Percentiles rank a stretch among this genome's conserved stretches.
Evolutionary conservation across 2,113 vertebrate species (phyloP).

Genomic region (Phainopepla nitens): DNA sequence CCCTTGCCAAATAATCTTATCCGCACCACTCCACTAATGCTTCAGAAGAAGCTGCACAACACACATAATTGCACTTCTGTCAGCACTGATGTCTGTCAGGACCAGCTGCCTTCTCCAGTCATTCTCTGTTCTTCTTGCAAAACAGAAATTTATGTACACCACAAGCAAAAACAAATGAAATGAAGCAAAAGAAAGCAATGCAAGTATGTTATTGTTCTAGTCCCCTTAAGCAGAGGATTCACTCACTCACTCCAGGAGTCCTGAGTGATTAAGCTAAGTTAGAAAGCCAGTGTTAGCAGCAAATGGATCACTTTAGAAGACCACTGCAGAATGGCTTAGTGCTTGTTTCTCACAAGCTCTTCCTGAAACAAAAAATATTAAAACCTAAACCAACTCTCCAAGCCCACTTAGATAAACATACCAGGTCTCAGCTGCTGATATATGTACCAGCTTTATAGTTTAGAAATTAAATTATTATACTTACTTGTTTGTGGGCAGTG

Average conservation of each 20-base stretch:
- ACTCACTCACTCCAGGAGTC: not conserved
- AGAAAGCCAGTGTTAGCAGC: not conserved
- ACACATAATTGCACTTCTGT: not conserved
- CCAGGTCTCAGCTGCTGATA: not conserved
- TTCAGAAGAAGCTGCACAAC: not conserved
- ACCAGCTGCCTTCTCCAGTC: not conserved
- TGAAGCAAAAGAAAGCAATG: not conserved
- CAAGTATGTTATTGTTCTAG: not conserved
- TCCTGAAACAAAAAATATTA: not conserved
- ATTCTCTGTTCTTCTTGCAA: not conserved
- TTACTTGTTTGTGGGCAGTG: constrained; percentile 26
- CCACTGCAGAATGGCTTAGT: not conserved
- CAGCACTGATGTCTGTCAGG: not conserved
- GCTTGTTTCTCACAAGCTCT: not conserved
- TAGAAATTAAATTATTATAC: not conserved
- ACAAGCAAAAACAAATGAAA: not conserved
- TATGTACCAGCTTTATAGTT: not conserved
- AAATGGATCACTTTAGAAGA: not conserved
- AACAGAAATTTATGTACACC: not conserved
- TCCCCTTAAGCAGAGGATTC: not conserved
- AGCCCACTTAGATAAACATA: not conserved
- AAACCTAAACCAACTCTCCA: not conserved
- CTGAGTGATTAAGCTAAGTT: not conserved
- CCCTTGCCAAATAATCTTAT: not conserved
- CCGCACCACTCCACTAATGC: not conserved